Conservation (phyloP, 2,888 invertebrate genomes). For the Lordiphosa andalusiaca region DNA sequence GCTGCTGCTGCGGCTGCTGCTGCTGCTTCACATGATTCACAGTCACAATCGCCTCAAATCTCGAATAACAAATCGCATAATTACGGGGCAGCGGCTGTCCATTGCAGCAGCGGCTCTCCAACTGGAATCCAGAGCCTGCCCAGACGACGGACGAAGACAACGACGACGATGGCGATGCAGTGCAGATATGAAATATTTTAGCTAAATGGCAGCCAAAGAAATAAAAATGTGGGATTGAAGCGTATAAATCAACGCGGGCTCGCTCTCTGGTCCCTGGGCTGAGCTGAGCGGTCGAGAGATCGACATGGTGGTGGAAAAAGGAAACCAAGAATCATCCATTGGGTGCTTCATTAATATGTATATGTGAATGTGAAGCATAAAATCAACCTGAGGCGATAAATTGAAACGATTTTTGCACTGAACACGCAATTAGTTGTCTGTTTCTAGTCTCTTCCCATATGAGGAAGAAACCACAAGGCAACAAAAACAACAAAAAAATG, state of each 20-base stretch:
- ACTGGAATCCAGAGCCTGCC: constrained; percentile 18
- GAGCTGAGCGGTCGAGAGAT: constrained; percentile 2
- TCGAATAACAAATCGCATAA: constrained; percentile 80
- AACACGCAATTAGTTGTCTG: constrained; percentile 66
- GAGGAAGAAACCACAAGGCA: constrained; percentile 14
- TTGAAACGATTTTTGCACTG: constrained; percentile 69
- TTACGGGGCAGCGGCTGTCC: constrained; percentile 77
- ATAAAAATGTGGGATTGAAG: constrained; percentile 79
- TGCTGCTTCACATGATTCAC: constrained; percentile 68
- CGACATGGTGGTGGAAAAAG: constrained; percentile 5
- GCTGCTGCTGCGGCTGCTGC: constrained; percentile 13
- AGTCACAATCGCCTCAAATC: constrained; percentile 79
- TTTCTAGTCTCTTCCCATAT: not conserved
- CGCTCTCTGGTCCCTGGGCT: constrained; percentile 10
- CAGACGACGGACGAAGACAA: constrained; percentile 38
- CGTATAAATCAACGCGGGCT: constrained; percentile 76
- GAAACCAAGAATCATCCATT: constrained; percentile 4
- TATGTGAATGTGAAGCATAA: constrained; percentile 54
- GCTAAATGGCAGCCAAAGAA: constrained; percentile 77
- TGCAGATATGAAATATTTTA: constrained; percentile 77
- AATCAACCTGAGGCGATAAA: constrained; percentile 72
- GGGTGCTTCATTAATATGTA: constrained; percentile 63
- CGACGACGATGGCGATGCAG: constrained; percentile 56
- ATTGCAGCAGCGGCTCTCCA: constrained; percentile 23
- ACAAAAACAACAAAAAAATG: constrained; percentile 56